Percentiles rank a stretch among this genome's conserved stretches.
Conservation (phyloP, 2,888 invertebrate genomes). For the Aporophyla nigra region DNA sequence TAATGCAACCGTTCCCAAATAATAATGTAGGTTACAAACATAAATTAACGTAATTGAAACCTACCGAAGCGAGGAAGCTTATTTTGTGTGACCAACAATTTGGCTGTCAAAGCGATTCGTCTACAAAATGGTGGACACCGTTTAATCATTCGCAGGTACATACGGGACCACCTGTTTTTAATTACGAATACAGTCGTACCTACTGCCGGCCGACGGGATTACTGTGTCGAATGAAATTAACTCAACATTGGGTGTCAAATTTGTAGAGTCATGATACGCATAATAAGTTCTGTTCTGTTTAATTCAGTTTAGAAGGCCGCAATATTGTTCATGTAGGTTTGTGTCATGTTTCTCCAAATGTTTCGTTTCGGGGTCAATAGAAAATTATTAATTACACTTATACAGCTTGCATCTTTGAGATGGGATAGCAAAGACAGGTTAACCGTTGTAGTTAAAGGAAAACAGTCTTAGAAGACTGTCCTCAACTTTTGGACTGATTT, state of each 20-base stretch:
- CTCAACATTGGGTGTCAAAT: slow-evolving; percentile 68
- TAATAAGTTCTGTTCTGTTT: slow-evolving; percentile 45
- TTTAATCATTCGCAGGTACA: slow-evolving; percentile 63
- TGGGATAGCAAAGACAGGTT: background rate
- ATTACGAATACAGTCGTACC: slow-evolving; percentile 72
- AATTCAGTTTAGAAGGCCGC: slow-evolving; percentile 25
- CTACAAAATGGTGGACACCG: slow-evolving; percentile 61
- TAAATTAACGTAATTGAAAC: slow-evolving; percentile 56
- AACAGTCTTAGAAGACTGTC: background rate
- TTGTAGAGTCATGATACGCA: slow-evolving; percentile 63
- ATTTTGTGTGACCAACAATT: slow-evolving; percentile 50
- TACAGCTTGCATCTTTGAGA: background rate
- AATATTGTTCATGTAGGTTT: background rate
- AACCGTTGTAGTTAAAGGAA: background rate
- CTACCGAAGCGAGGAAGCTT: slow-evolving; percentile 41
- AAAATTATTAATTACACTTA: background rate
- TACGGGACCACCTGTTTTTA: slow-evolving; percentile 74
- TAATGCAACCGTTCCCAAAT: slow-evolving; percentile 47
- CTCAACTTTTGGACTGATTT: background rate
- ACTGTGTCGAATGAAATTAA: slow-evolving; percentile 70
- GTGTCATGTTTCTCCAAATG: background rate
- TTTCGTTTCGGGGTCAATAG: background rate
- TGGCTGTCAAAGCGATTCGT: slow-evolving; percentile 57
- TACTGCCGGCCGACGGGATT: slow-evolving; percentile 66
- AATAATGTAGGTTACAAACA: slow-evolving; percentile 52